phyloP scores from a whole-genome alignment of 2,888 invertebrate species.

The Orthonevra nobilis region DNA sequence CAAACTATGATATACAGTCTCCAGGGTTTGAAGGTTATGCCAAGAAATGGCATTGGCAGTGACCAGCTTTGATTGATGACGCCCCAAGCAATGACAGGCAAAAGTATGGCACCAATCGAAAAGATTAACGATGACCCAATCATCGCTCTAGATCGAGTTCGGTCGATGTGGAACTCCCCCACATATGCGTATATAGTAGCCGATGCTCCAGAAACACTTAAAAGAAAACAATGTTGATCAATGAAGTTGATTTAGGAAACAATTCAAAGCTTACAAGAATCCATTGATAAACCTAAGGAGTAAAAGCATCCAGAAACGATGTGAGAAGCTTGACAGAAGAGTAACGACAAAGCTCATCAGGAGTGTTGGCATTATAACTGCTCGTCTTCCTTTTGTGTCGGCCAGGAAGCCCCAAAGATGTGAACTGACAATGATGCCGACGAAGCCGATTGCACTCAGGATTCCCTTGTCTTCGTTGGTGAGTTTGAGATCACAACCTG shows the following conservation, averaged over 20 bases:
- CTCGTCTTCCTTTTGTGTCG: conserved; percentile 81
- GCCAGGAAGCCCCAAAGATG: conserved; percentile 83
- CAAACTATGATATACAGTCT: conserved; percentile 75
- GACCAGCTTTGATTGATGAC: conserved; percentile 76
- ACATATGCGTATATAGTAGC: conserved; percentile 81
- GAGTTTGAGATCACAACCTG: conserved; percentile 79
- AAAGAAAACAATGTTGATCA: no score
- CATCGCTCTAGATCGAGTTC: conserved; percentile 79
- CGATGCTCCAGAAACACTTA: conserved; percentile 80
- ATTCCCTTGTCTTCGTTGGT: conserved; percentile 78
- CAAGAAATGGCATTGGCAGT: conserved; percentile 73
- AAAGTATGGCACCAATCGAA: conserved; percentile 73
- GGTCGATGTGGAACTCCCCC: conserved; percentile 81
- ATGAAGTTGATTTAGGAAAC: no score
- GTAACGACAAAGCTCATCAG: conserved; percentile 80
- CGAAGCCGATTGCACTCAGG: conserved; percentile 77
- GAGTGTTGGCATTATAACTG: conserved; percentile 80
- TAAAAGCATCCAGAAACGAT: conserved; percentile 80
- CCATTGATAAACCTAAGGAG: conserved; percentile 81
- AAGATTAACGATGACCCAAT: conserved; percentile 75
- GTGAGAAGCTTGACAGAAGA: conserved; percentile 80
- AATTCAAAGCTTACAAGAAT: conserved; percentile 79
- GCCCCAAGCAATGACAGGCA: conserved; percentile 76
- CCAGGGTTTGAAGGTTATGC: conserved; percentile 76
- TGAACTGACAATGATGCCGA: conserved; percentile 81